Base-by-base conservation (phyloP, 2,113 vertebrate species). In the human (Homo sapiens) region DNA sequence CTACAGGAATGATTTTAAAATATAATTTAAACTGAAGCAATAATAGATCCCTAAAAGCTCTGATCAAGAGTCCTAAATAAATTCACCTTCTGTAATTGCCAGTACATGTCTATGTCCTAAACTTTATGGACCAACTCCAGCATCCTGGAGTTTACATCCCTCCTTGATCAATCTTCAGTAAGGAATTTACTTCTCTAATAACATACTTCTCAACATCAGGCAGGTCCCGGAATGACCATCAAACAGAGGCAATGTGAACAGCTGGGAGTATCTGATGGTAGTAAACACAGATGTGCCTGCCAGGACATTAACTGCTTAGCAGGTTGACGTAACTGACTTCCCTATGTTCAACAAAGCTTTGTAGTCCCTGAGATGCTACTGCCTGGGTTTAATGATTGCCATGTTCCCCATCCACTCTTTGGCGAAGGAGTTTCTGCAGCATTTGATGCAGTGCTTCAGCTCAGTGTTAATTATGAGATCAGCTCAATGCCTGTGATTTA, bases 271-370 rank as follows among this genome's bases (percentile, higher is more conserved):
- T 90, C 82, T 97, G 92, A 81, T 22, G 96, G 80, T 25, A 35
- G 64, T 80, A 82, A 98, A 73, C 81, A 97, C 92, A 98, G 96
- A 96, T 82, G 81, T 76, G 92, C 80, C 87, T 97, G 93, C 92
- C 83, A 96, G 78, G 92, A 97, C 72, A 95, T 97, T 92, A 97
- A 96, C 78, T 95, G 91, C 79, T 97, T 82, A 95, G n/a, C 89
- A 89, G 6, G 35, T 82, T 97, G 93, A 76, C 95, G 45, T 76
- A 59, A 90, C 86, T 83, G 35, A 25, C 87, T 97, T 97, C 55
- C 72, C 23, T 27, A 14, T 0, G 0, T 68, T 97, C 75, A 43
- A 59, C 14, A 59, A 87, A 79, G 38, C 55, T 97, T 86, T 97
- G 30, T 25, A 86, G 84, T 72, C 68, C 5, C 20, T 73, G 35